phyloP scores from a whole-genome alignment of 2,888 invertebrate species.

The Archaeoteleia sp. region DNA sequence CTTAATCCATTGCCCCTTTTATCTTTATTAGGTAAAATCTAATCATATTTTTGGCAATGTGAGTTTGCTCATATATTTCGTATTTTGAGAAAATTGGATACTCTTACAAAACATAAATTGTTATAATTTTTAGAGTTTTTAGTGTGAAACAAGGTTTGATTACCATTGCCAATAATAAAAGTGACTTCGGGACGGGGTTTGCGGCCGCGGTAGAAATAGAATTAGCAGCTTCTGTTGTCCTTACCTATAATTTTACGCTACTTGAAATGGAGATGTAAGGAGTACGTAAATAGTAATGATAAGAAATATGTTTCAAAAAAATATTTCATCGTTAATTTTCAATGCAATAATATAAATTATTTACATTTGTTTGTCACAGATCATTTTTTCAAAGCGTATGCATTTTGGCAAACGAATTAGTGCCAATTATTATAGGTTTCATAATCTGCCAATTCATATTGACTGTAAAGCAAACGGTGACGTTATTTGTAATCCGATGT shows the following conservation, averaged over 20 bases:
- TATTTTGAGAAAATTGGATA: too few relatives aligned
- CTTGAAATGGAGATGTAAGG: constrained; percentile 96
- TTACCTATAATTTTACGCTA: constrained; percentile 97
- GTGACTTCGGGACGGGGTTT: constrained; percentile 96
- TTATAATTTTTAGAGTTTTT: constrained; percentile 18
- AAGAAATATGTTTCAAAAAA: too few relatives aligned
- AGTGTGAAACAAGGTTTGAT: constrained; percentile 90
- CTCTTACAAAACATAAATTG: constrained; percentile 26
- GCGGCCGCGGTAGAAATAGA: constrained; percentile 98
- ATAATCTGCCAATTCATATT: constrained; percentile 90
- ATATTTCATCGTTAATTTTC: too few relatives aligned
- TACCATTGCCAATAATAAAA: constrained; percentile 79
- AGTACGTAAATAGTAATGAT: too few relatives aligned
- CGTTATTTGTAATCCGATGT: constrained; percentile 88
- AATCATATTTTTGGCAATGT: constrained; percentile 97
- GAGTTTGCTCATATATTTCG: constrained; percentile 72
- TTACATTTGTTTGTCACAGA: constrained; percentile 78
- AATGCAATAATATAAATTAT: constrained; percentile 23
- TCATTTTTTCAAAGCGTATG: constrained; percentile 98
- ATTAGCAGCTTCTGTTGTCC: constrained; percentile 97
- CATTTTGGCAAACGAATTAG: constrained; percentile 97
- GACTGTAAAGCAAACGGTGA: constrained; percentile 81
- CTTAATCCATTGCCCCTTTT: too few relatives aligned
- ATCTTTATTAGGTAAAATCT: too few relatives aligned
- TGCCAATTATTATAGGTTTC: constrained; percentile 91